Evolutionary conservation across 1,140 invertebrate species (phyloP), one percentile per base, ranked within the genome.

Genomic region (Tetragonula clypearis): DNA sequence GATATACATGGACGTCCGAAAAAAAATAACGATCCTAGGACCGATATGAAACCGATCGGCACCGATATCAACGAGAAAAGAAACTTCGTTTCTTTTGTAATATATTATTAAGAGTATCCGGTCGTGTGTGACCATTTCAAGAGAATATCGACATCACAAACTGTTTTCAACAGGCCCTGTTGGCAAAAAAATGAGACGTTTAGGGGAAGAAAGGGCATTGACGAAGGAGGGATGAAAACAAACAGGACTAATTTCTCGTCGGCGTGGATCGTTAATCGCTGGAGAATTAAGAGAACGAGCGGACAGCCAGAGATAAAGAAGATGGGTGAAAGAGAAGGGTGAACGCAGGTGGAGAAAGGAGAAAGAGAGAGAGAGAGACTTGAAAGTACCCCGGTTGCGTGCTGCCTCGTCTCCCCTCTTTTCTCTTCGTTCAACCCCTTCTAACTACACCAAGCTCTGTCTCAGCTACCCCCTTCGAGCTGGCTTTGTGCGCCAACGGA

Each of bases 181-280:
- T 49, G 41, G 35, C 6, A n/a, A 62, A n/a, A 30, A 62, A n/a
- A 12, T 62, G 5, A 62, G 23, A 23, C 1, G 60, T 62, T 62
- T n/a, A 62, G 23, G n/a, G 1, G n/a, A 62, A 23, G 60, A 62
- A n/a, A 62, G 60, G 12, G 12, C 60, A 62, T 62, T 62, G 60
- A n/a, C 12, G 30, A 35, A 14, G 17, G 66, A 62, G 35, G 53
- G 41, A 60, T 71, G 74, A 84, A 82, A 91, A 88, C 85, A 85
- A 90, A 73, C 86, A 85, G 76, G 76, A 80, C 88, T 90, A 91
- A 91, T 91, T 91, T 91, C 88, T 91, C 82, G 86, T 80, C 79
- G 58, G 73, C 56, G 77, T 69, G 73, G 75, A 83, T 75, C 73
- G 83, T 88, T 90, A 88, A 87, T 84, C 82, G 79, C 79, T 58